Percentiles rank a stretch among this genome's conserved stretches.
Conservation (phyloP, 2,797 vertebrate species). For the Mustela erminea region DNA sequence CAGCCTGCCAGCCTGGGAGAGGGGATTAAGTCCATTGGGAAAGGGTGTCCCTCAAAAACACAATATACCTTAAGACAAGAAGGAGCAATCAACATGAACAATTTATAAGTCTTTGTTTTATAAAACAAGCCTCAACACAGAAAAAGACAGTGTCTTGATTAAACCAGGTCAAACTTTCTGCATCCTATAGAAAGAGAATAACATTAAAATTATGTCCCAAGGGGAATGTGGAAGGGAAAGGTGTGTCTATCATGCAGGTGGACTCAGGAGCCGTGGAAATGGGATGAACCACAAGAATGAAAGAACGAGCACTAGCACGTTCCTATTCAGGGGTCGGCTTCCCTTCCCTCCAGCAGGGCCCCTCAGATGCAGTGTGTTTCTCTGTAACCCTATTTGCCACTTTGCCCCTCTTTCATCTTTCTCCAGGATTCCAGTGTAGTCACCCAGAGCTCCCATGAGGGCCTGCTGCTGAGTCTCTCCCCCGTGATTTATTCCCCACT, state of each 20-base stretch:
- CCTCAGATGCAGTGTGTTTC: not conserved
- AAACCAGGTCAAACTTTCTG: not conserved
- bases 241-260: not conserved
- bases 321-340: not conserved
- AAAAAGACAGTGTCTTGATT: not conserved
- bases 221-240: not conserved
- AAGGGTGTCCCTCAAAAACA: not conserved
- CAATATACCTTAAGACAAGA: not conserved
- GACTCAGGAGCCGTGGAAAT: not conserved
- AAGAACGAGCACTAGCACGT: not conserved
- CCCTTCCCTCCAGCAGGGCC: not conserved
- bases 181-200: not conserved
- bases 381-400: not conserved
- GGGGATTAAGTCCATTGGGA: not conserved
- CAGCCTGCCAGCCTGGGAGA: no score
- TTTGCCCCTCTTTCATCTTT: rapidly evolving
- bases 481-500: conserved; percentile 37
- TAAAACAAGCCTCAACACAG: not conserved
- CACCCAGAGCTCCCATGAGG: not conserved
- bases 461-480: not conserved
- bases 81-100: not conserved
- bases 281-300: not conserved
- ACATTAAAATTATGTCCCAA: not conserved
- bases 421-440: not conserved
- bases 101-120: not conserved